Evolutionary conservation across 2,888 invertebrate species (phyloP).

Genomic region (Colostygia pectinataria): DNA sequence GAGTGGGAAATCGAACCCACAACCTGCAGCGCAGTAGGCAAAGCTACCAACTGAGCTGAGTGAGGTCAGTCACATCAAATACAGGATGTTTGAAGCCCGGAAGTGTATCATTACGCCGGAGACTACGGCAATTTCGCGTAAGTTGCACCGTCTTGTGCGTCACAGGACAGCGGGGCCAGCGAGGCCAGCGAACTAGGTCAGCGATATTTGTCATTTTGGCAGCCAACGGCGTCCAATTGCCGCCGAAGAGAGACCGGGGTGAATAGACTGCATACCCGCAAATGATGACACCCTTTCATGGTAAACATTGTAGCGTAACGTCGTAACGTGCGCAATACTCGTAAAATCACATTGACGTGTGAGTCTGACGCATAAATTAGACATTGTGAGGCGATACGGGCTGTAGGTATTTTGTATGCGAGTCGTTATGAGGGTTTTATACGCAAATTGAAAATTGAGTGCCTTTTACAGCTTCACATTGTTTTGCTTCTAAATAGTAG

Average conservation of each 20-base stretch:
- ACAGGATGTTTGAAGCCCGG: constrained; percentile 19
- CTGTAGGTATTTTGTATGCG: background rate
- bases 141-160: constrained; percentile 45
- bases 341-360: constrained; percentile 22
- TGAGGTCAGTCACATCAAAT: background rate
- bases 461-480: too few species aligned
- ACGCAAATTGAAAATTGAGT: too few species aligned
- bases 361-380: constrained; percentile 19
- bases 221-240: constrained; percentile 60
- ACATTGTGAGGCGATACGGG: constrained; percentile 12
- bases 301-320: constrained; percentile 32
- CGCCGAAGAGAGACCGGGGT: constrained; percentile 39
- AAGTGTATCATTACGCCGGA: constrained; percentile 21
- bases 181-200: constrained; percentile 52
- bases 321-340: constrained; percentile 9
- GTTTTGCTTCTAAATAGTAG: too few species aligned
- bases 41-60: too few species aligned
- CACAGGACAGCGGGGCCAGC: constrained; percentile 43
- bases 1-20: too few species aligned
- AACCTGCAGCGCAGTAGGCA: too few species aligned
- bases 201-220: constrained; percentile 60
- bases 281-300: constrained; percentile 42
- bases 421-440: background rate
- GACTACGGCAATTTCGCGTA: constrained; percentile 19
- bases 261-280: constrained; percentile 30